Conservation (phyloP, 1,140 invertebrate genomes). For the Drosophila nigrodunni region DNA sequence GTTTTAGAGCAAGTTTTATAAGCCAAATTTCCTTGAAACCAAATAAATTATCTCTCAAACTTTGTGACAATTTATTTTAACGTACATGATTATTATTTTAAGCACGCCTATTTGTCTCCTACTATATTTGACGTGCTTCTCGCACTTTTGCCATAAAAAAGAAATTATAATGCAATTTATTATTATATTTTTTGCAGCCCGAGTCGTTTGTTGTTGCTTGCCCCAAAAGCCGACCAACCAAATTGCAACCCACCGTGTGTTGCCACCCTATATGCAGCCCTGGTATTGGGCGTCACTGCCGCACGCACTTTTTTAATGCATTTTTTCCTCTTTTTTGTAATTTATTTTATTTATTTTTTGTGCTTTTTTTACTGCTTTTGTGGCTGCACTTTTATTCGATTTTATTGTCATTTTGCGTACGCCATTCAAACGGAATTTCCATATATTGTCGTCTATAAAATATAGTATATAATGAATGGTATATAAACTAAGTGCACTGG, state of each 20-base stretch:
- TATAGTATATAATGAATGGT: not conserved
- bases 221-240: constrained; percentile 56
- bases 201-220: constrained; percentile 25
- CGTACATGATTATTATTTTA: too few relatives aligned
- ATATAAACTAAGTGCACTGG: constrained; percentile 13
- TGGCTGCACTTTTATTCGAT: constrained; percentile 53
- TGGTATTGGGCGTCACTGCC: constrained; percentile 39
- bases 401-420: constrained; percentile 73
- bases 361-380: constrained; percentile 4
- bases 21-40: too few relatives aligned
- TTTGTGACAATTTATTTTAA: too few relatives aligned
- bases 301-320: constrained; percentile 31
- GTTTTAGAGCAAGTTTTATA: too few relatives aligned
- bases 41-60: too few relatives aligned
- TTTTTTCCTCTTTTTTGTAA: constrained; percentile 15
- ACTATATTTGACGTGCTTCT: not conserved
- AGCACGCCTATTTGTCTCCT: too few relatives aligned
- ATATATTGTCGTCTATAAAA: constrained; percentile 6
- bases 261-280: constrained; percentile 1
- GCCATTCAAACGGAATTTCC: constrained; percentile 32
- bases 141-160: constrained; percentile 53
- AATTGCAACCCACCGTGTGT: constrained; percentile 51
- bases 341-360: constrained; percentile 24
- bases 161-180: constrained; percentile 75
- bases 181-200: constrained; percentile 56